Evolutionary conservation across 2,888 invertebrate genomes (phyloP), one percentile per base, ranked within the genome.

Genomic region (Eumacrocentrus americanus): DNA sequence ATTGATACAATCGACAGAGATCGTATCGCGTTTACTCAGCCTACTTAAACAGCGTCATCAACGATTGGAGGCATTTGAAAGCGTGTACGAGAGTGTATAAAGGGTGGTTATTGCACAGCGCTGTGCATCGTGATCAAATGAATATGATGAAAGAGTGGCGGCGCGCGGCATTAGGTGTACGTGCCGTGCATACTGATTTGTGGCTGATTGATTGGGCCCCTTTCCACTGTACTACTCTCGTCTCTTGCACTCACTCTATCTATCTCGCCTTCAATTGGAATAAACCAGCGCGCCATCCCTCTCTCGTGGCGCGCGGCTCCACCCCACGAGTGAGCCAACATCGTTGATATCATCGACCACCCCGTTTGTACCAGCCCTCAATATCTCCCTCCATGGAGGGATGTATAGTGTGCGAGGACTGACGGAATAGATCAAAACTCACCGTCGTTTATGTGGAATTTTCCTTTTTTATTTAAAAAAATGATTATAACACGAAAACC

Each of bases 141-240:
- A 79, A 80, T 80, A 79, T 76, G 79, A 80, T 80, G 80, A 79
- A 79, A 80, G 79, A 79, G 79, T 80, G 75, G 75, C 72, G 9
- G 29, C 9, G 29, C 29, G 9, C 29, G 72, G 80, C 78, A 80
- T 80, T 80, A 80, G 76, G 73, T 70, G 76, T 73, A 80, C 80
- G 80, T 80, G 80, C 76, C 74, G 75, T 78, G 80, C 80, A 80
- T 80, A 79, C 80, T 79, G 80, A 80, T 80, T 80, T 78, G 73
- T 69, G 78, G 78, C 79, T 79, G 79, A 80, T 79, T 79, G 79
- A 80, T 80, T 77, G 79, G 76, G 74, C 72, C 79, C 76, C 77
- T 76, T 79, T 74, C 72, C 73, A 73, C 68, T 68, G 67, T 66
- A 70, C 70, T 66, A 68, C 67, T 61, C 61, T 58, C 61, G 62